These are phyloP conservation scores for Epizoanthus stellaris DNA, from an alignment of 92 coral and sea anemone genomes.

Conservation along the genomic window DNA sequence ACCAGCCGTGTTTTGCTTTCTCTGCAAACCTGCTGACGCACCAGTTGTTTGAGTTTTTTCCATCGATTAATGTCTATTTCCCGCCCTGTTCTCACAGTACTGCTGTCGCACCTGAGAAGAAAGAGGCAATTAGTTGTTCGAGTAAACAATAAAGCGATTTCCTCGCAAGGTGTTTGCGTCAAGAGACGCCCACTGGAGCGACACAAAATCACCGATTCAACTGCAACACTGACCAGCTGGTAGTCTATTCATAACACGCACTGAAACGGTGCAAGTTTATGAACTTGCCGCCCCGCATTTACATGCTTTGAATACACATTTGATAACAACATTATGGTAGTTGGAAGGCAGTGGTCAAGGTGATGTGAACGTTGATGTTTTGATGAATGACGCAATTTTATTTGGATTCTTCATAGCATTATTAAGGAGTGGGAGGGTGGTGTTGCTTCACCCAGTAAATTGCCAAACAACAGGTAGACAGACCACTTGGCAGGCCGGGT, in stretches of 20 bases:
- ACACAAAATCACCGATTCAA: constrained; percentile 32
- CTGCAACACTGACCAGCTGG: constrained; percentile 5
- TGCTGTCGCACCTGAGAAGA: not conserved
- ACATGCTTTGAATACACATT: constrained; percentile 42
- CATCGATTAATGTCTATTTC: not conserved
- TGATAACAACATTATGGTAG: constrained; percentile 21
- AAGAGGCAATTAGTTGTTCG: not conserved
- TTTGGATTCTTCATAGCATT: not conserved
- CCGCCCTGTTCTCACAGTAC: constrained; percentile 4
- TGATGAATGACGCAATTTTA: constrained; percentile 35
- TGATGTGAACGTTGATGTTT: constrained; percentile 4
- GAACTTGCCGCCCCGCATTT: not conserved
- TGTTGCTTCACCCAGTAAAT: not conserved
- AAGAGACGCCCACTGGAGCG: constrained; percentile 25
- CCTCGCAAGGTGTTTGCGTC: constrained; percentile 13
- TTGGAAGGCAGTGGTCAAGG: not conserved
- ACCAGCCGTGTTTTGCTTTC: not conserved
- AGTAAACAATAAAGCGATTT: not conserved
- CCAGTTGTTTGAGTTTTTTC: not conserved
- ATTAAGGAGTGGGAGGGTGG: not conserved
- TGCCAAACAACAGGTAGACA: no score
- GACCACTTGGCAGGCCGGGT: no score
- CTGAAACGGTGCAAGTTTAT: not conserved
- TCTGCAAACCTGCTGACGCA: not conserved
- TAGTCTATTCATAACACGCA: constrained; percentile 26